These are phyloP conservation scores for Otis tarda DNA, from an alignment of 2,113 vertebrate species.

Conservation along the genomic window DNA sequence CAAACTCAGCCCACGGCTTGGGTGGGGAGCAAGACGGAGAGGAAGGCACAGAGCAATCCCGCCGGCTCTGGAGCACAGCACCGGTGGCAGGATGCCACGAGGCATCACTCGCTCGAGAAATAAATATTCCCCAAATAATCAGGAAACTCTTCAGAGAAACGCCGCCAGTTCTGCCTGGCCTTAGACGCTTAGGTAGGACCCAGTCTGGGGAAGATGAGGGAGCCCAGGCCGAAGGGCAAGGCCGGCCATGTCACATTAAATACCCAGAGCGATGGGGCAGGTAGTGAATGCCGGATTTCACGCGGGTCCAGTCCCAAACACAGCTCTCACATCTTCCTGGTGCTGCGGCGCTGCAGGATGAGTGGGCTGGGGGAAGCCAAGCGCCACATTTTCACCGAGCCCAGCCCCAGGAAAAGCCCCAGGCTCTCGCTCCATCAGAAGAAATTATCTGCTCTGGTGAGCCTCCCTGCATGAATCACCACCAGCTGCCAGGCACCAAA, in stretches of 20 bases:
- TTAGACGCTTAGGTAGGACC: background rate
- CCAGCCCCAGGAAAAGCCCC: background rate
- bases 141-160: background rate
- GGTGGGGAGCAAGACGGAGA: background rate
- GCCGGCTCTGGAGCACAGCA: background rate
- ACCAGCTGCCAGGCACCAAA: background rate
- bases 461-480: background rate
- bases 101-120: background rate
- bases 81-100: background rate
- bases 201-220: background rate
- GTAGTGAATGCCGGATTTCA: background rate
- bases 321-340: background rate
- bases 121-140: background rate
- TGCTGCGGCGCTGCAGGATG: fast-evolving
- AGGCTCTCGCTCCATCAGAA: background rate
- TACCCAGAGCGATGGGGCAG: fast-evolving
- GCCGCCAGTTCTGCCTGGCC: background rate
- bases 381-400: background rate
- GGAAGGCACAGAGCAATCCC: background rate
- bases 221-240: background rate
- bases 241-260: fast-evolving
- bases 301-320: fast-evolving
- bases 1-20: background rate
- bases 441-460: background rate
- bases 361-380: background rate